Base-by-base conservation (phyloP, 2,888 invertebrate genomes). In the Tholera decimalis region DNA sequence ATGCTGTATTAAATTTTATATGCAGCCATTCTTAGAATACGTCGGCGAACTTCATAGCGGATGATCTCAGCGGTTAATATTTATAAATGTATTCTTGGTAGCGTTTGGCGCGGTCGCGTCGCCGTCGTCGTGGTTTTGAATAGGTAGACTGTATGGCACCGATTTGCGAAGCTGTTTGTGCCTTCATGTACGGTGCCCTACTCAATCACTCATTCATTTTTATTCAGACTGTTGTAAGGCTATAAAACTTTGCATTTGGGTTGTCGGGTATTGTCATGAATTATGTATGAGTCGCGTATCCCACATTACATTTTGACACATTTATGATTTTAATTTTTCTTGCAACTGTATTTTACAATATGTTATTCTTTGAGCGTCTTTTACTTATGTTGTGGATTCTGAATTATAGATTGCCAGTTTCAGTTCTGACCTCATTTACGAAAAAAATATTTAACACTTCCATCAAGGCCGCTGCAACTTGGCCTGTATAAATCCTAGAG, bases 31-130 rank as follows among this genome's bases (percentile, higher is more conserved):
- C 83, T 56, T 66, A 69, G 84, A 85, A 86, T 82, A 77, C 66
- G 79, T 49, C 76, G 62, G 72, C 51, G 47, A 65, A 65, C 71
- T 66, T 79, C 63, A 59, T 50, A 68, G 75, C 53, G 58, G 83
- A 85, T 88, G 89, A 88, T 85, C 83, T 88, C 88, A 89, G 66
- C 69, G 61, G 50, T 71, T 68, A 72, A 51, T 76, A 56, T 49
- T 71, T 79, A 66, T 53, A 67, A 83, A 78, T 66, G 74, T 65
- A 83, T 69, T 61, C 61, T 33, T 44, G 22, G 41, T 22, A 58
- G 51, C 49, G 39, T n/a, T 56, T 30, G 50, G 64, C 20, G 69
- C 73, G 68, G 47, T 51, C 55, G 51, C 80, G 54, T 50, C 20
- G 43, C 58, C 47, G 55, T 67, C 80, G 54, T 50, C 20, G 43